Evolutionary conservation across 2,797 vertebrate species (phyloP).

Genomic region (Rhabdomys pumilio): DNA sequence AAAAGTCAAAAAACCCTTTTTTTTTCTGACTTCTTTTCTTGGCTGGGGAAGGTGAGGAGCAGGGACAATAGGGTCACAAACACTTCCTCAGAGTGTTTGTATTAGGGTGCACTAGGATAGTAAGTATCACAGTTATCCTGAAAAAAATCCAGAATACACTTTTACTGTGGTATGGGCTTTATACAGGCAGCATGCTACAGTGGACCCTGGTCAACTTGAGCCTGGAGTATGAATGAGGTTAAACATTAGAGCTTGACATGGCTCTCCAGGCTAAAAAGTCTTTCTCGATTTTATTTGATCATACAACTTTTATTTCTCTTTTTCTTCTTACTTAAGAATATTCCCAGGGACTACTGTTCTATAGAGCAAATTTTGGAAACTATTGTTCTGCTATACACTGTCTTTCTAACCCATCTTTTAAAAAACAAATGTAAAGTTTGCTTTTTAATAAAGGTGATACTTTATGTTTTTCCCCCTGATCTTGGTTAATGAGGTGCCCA

Average conservation of each 20-base stretch:
- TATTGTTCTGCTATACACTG: conserved; percentile 38
- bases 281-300: conserved; percentile 64
- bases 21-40: conserved; percentile 44
- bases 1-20: background rate
- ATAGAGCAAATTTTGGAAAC: conserved; percentile 50
- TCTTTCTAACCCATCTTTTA: conserved; percentile 46
- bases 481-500: conserved; percentile 49
- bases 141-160: conserved; percentile 30
- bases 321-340: conserved; percentile 36
- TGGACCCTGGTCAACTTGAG: conserved; percentile 15
- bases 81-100: background rate
- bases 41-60: background rate
- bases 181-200: background rate
- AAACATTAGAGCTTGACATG: conserved; percentile 19
- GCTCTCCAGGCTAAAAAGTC: conserved; percentile 19
- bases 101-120: background rate
- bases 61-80: background rate
- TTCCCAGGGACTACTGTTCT: conserved; percentile 14
- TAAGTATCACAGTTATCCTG: conserved; percentile 25
- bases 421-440: background rate
- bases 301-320: background rate
- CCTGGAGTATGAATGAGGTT: background rate
- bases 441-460: conserved; percentile 49
- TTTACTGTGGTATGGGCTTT: conserved; percentile 23
- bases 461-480: conserved; percentile 13